Evolutionary conservation across 1,140 invertebrate species (phyloP), one percentile per base, ranked within the genome.

Genomic region (Drosophila sucinea): DNA sequence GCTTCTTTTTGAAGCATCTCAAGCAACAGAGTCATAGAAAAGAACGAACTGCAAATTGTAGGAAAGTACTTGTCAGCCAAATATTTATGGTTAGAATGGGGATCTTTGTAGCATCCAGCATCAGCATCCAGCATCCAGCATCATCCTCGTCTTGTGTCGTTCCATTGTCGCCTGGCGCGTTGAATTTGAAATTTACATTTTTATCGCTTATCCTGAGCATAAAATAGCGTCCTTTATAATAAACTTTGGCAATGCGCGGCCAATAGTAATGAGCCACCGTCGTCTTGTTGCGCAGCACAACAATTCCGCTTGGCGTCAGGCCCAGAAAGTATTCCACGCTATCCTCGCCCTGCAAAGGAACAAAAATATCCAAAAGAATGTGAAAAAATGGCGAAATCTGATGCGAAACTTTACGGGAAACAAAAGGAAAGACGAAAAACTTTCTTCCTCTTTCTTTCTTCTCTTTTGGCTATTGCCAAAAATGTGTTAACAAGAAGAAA

Each of bases 201-300:
- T 98, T 99, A 93, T 98, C 98, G 81, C 96, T 96, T 63, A 99
- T 98, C 86, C 97, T 94, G 44, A 99, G 94, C 96, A 98, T 98
- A 93, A 99, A 99, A 93, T 97, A 98, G 92, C 97, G 96, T 86
- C 97, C 97, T 94, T 98, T 98, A 93, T 97, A 98, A 92, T 98
- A 98, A 79, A 99, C 96, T 94, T 98, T 98, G 70, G 96, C 97
- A 87, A 99, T 98, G 92, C 98, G 95, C 55, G 98, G 98, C 99
- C 99, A 99, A 93, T 98, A 99, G 93, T 99, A 99, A 92, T 99
- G 98, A 76, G 98, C 99, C 79, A 99, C 99, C 93, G 99, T 99
- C 92, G 95, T 97, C 93, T 97, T 96, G 91, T 98, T 98, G 79
- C 99, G 95, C 87, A 99, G 95, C 51, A 99, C 96, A 81, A 99